phyloP scores from a whole-genome alignment of 2,888 invertebrate genomes.

The Agapetus fuscipes region DNA sequence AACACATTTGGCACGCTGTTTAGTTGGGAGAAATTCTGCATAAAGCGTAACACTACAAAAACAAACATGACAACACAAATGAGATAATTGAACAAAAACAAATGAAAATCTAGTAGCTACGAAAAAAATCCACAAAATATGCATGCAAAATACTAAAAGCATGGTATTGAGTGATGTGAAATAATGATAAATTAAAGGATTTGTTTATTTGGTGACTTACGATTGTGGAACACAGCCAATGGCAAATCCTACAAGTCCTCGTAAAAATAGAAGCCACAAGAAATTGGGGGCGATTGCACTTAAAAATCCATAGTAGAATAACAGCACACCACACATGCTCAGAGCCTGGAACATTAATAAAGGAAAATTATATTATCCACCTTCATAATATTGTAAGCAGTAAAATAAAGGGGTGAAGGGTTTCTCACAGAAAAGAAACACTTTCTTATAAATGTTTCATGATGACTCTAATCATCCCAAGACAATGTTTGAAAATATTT shows the following conservation, averaged over 20 bases:
- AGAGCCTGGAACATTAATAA: constrained; percentile 55
- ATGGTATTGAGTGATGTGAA: background rate
- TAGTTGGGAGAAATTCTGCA: constrained; percentile 91
- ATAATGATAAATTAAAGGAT: background rate
- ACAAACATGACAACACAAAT: background rate
- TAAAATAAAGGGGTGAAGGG: constrained; percentile 5
- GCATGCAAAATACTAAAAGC: no score
- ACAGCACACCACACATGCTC: constrained; percentile 77
- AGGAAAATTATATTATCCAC: constrained; percentile 3
- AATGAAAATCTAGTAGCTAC: background rate
- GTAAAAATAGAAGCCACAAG: constrained; percentile 79
- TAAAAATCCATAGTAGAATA: constrained; percentile 84
- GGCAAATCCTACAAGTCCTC: constrained; percentile 90
- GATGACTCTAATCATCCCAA: no score
- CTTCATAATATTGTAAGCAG: constrained; percentile 4
- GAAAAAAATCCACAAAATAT: no score
- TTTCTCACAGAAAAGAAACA: no score
- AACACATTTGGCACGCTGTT: constrained; percentile 90
- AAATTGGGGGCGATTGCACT: constrained; percentile 88
- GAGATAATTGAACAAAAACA: background rate
- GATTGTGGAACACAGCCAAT: constrained; percentile 96
- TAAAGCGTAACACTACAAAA: constrained; percentile 79
- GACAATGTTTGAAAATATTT: no score
- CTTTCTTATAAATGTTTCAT: no score
- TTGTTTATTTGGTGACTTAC: constrained; percentile 50